Percentiles rank a stretch among this genome's conserved stretches.
Evolutionary conservation across 2,888 invertebrate genomes (phyloP).

Genomic region (Entomobrya multifasciata): DNA sequence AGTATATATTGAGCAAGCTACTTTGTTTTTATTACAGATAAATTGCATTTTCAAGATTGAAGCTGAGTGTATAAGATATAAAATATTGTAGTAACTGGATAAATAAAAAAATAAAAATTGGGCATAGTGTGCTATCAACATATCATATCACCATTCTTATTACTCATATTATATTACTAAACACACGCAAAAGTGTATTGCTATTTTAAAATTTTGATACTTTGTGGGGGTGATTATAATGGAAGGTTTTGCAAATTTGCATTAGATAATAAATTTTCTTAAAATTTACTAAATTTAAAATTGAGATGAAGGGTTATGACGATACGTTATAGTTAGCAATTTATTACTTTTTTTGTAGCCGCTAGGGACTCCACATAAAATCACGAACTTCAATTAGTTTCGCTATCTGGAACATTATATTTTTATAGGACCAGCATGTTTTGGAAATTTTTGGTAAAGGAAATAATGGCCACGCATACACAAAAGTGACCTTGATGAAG

Average conservation of each 20-base stretch:
- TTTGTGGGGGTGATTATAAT: conserved; percentile 27
- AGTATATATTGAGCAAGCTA: no score
- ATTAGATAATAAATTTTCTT: conserved; percentile 23
- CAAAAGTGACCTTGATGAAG: conserved; percentile 33
- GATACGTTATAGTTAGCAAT: background rate
- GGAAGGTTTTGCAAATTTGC: conserved; percentile 30
- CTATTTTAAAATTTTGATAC: no score
- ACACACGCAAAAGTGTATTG: no score
- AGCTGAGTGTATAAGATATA: no score
- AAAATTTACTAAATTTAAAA: conserved; percentile 10
- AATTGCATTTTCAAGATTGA: conserved; percentile 11
- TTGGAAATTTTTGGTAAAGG: conserved; percentile 8
- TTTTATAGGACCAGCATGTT: no score
- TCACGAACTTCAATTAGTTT: conserved; percentile 15
- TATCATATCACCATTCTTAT: no score
- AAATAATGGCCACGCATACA: no score
- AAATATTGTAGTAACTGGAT: conserved; percentile 7
- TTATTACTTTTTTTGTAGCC: conserved; percentile 8
- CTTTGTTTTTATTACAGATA: conserved; percentile 3
- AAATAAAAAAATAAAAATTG: background rate
- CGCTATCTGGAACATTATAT: background rate
- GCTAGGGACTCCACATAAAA: background rate
- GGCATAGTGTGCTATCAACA: no score
- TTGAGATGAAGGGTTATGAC: conserved; percentile 19
- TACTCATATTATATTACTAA: no score